Conservation (phyloP, 1,140 invertebrate species). For the Eueides isabella region DNA sequence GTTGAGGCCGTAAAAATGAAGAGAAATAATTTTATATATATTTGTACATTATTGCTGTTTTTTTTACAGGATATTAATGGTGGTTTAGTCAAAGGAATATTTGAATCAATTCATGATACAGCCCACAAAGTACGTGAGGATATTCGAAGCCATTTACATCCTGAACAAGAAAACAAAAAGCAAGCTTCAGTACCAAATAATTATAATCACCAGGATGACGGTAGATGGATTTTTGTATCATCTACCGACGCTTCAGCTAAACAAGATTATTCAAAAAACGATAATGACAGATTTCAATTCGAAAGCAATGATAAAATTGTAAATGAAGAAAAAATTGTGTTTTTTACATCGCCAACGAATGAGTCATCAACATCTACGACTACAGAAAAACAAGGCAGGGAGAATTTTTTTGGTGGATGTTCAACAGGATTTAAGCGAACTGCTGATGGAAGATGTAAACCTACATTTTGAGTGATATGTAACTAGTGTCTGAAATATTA, state of each 20-base stretch:
- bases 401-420: constrained; percentile 58
- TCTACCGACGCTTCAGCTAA: neutral
- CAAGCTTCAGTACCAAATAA: neutral
- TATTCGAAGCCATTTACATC: constrained; percentile 26
- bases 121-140: constrained; percentile 33
- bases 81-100: constrained; percentile 24
- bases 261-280: neutral
- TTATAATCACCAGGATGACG: neutral
- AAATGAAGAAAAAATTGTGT: constrained; percentile 13
- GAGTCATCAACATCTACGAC: constrained; percentile 10
- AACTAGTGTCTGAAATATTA: neutral
- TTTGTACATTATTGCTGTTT: constrained; percentile 30
- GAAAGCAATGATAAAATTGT: neutral
- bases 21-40: constrained; percentile 20
- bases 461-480: constrained; percentile 29
- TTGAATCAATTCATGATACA: constrained; percentile 29
- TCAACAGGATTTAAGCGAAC: constrained; percentile 52
- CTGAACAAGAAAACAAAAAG: constrained; percentile 4
- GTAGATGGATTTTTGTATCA: neutral
- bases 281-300: neutral
- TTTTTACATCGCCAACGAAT: constrained; percentile 14
- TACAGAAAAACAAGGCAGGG: constrained; percentile 49
- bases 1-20: constrained; percentile 34
- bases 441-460: constrained; percentile 62
- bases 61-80: constrained; percentile 24